Evolutionary conservation across 2,113 vertebrate genomes (phyloP), one percentile per base, ranked within the genome.

Genomic region (Cichladusa arquata): DNA sequence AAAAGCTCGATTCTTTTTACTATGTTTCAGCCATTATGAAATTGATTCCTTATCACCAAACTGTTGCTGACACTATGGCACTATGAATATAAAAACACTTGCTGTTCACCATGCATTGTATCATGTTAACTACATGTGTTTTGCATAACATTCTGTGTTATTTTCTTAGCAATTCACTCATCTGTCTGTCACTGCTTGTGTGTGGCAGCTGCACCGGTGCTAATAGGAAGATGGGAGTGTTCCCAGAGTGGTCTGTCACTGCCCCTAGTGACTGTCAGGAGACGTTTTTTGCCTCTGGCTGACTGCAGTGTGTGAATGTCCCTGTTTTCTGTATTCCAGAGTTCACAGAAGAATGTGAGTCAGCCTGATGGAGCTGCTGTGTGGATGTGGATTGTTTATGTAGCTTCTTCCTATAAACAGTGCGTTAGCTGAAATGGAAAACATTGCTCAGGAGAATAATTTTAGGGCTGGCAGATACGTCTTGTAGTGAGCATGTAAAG

Each of bases 81-180:
- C 26, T 60, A 8, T 0, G 0, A 53, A 33, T 78, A 14, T 8
- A 53, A 58, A 88, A 76, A 8, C 10, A 18, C 5, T 36, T 45
- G 6, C 25, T 76, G 1, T 48, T 87, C 20, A 15, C 33, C 3
- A 3, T 53, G 24, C 1, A 0, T 78, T 7, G 0, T 33, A 24
- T 67, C 11, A 4, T 11, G 8, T 53, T 72, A n/a, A 22, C 15
- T 71, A 17, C 24, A 2, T 38, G 15, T 12, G 3, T 69, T 88
- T 76, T 72, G 51, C 76, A 20, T 60, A 48, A 62, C 23, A 33
- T 5, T 44, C 11, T 50, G 19, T 44, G 8, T 38, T 73, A 25
- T 16, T 73, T 81, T 44, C 7, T 22, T 62, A 48, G 24, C 24
- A 72, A 48, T 47, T 44, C 14, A 26, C 2, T 0, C 34, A 15